Evolutionary conservation across 2,113 vertebrate species (phyloP).

Genomic region (Morone chrysops): DNA sequence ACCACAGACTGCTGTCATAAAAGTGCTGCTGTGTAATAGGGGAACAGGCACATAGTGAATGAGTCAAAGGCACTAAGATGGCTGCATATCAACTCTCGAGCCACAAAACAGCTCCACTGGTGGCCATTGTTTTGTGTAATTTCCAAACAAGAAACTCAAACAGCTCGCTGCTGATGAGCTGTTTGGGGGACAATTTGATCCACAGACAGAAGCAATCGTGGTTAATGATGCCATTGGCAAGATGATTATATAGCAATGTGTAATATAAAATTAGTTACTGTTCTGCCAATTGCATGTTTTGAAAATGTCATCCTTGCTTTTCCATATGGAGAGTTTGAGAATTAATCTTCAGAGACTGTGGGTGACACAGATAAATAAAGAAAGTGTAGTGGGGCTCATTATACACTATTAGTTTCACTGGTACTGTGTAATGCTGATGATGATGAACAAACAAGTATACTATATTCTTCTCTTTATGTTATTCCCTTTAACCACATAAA

Average conservation of each 20-base stretch:
- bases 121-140: slow-evolving; percentile 51
- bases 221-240: slow-evolving; percentile 58
- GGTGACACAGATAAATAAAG: background rate
- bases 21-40: slow-evolving; percentile 35
- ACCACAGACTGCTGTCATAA: slow-evolving; percentile 32
- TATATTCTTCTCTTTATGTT: background rate
- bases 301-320: slow-evolving; percentile 1
- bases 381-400: background rate
- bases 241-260: slow-evolving; percentile 46
- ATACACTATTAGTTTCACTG: background rate
- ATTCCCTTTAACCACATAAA: background rate
- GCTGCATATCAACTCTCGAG: slow-evolving; percentile 23
- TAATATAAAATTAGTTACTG: slow-evolving; percentile 49
- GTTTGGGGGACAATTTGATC: slow-evolving; percentile 41
- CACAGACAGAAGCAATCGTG: slow-evolving; percentile 41
- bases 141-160: slow-evolving; percentile 48
- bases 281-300: slow-evolving; percentile 37
- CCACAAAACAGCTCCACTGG: slow-evolving; percentile 43
- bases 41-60: slow-evolving; percentile 25
- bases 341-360: slow-evolving; percentile 5
- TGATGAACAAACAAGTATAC: background rate
- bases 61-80: slow-evolving; percentile 24
- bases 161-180: slow-evolving; percentile 42
- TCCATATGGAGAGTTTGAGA: slow-evolving; percentile 39
- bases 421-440: background rate